phyloP scores from a whole-genome alignment of 2,113 vertebrate species.

The Gambusia affinis region DNA sequence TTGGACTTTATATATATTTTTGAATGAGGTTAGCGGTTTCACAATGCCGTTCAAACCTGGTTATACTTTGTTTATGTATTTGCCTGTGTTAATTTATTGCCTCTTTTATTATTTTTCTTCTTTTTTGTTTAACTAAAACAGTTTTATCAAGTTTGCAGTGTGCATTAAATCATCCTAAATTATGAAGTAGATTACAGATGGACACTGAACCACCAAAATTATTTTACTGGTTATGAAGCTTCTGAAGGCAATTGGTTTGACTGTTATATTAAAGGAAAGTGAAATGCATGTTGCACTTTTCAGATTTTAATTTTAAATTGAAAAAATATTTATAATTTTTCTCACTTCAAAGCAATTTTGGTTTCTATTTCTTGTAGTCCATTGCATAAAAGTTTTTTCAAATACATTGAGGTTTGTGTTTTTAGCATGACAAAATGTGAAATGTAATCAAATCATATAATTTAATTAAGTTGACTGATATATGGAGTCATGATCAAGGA shows the following conservation, averaged over 20 bases:
- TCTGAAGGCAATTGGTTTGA: neutral
- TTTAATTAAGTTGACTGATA: neutral
- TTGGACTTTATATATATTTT: neutral
- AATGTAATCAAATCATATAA: neutral
- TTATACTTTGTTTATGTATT: neutral
- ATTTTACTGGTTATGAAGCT: neutral
- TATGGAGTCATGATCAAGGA: neutral
- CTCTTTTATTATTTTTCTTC: neutral
- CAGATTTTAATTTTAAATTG: too few species aligned
- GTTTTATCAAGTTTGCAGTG: too few species aligned
- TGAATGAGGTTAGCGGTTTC: neutral
- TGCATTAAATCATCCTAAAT: too few species aligned
- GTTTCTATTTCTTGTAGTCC: neutral
- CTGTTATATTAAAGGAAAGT: neutral
- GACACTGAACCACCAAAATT: too few species aligned
- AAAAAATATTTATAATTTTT: too few species aligned
- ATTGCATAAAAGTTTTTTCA: neutral
- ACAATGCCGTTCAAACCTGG: neutral
- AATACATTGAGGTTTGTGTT: neutral
- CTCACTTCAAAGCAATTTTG: neutral
- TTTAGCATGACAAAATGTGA: neutral
- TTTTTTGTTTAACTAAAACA: neutral
- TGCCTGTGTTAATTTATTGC: neutral
- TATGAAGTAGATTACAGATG: too few species aligned
- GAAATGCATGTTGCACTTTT: too few species aligned